Evolutionary conservation across 1,140 invertebrate genomes (phyloP), one percentile per base, ranked within the genome.

Genomic region (Elysia chlorotica): DNA sequence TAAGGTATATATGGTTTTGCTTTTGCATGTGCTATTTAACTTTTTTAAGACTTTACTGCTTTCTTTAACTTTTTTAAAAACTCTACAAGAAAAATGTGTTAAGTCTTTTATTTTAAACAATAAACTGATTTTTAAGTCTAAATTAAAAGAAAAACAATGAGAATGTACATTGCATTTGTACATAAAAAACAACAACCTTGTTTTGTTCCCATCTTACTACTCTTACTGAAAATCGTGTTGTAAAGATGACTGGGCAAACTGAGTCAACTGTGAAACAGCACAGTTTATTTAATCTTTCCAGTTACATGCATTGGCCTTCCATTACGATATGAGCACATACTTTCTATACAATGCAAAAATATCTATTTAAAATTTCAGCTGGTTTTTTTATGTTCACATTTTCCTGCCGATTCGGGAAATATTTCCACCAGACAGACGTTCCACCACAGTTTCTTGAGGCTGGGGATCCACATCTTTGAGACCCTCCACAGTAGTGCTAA

Each of bases 341-440:
- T 23, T 4, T 2, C 4, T 23, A n/a, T 63, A 25, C 25, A 35
- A 36, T 33, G 10, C 17, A 19, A 35, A n/a, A n/a, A n/a, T n/a
- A n/a, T n/a, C n/a, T 25, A 25, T 48, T 23, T 17, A 33, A n/a
- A 30, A 0, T 19, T 28, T 0, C 23, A 14, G 23, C 10, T 6
- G 14, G 28, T 25, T 73, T 21, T 21, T 54, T 48, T 25, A 0
- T 56, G 33, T 21, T 77, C 65, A 76, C 59, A 77, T 33, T 30
- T 78, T 79, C 71, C 71, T 77, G 5, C 78, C 79, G n/a, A 76
- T 56, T 37, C 80, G 63, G 0, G 62, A 41, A 5, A 85, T 61
- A 73, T 82, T 81, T 37, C 79, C 81, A 71, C 82, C 81, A 54
- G 67, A 61, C 71, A 85, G 69, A 65, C 82, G 73, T 41, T 80